These are phyloP conservation scores for Dolichallabes microphthalmus DNA, from an alignment of 2,113 vertebrate species.

Conservation along the genomic window DNA sequence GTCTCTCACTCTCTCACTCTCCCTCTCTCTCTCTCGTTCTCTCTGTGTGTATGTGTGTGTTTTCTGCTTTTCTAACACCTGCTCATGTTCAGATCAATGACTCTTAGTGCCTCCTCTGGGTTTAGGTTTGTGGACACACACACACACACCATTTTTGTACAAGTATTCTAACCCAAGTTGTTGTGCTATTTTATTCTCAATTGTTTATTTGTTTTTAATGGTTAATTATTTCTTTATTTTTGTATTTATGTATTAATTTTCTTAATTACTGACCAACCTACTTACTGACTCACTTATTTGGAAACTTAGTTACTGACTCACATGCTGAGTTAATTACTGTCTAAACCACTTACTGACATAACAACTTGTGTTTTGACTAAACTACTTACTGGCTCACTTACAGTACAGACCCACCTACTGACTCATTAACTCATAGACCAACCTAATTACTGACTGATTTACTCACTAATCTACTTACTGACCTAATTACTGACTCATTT, in stretches of 20 bases:
- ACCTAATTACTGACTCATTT: background rate
- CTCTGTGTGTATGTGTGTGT: background rate
- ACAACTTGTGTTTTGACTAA: no score
- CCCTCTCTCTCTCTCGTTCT: background rate
- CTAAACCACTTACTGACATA: background rate
- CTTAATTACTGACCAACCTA: background rate
- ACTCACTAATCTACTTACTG: background rate
- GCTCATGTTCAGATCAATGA: conserved; percentile 18
- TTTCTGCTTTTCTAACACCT: background rate
- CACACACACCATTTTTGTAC: no score
- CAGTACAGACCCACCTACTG: background rate
- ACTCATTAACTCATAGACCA: background rate
- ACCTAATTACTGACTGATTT: background rate
- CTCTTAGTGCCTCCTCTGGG: conserved; percentile 3
- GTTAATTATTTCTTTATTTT: background rate
- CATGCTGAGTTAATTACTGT: background rate
- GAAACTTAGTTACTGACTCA: background rate
- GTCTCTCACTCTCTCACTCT: background rate
- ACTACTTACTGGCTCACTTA: background rate
- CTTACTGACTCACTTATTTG: background rate
- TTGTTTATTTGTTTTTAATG: background rate
- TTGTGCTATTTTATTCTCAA: background rate
- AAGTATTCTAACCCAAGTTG: background rate
- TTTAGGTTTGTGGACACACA: background rate
- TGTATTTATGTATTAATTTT: background rate